phyloP scores from a whole-genome alignment of 2,113 vertebrate genomes.

The Ochotona princeps region DNA sequence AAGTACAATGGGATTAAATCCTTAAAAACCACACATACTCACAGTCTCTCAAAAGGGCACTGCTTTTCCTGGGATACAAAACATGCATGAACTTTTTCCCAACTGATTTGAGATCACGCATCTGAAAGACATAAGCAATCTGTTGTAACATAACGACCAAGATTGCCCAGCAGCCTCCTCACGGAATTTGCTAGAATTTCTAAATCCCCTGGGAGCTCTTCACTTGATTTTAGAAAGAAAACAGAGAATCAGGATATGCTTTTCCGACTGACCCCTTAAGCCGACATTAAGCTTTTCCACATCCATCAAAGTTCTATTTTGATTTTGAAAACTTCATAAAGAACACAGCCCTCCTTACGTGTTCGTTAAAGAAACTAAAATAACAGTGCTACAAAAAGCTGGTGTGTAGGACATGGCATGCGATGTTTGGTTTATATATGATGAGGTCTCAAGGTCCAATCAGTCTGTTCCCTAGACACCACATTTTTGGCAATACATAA shows the following conservation, averaged over 20 bases:
- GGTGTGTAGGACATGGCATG: background rate
- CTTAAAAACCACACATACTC: constrained; percentile 75
- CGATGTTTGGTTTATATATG: background rate
- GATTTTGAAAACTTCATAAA: constrained; percentile 40
- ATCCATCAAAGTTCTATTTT: constrained; percentile 20
- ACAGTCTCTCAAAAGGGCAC: constrained; percentile 95
- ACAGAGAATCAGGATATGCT: background rate
- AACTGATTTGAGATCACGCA: constrained; percentile 96
- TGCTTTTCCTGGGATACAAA: constrained; percentile 96
- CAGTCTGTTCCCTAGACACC: background rate
- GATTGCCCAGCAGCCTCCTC: background rate
- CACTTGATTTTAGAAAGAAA: constrained; percentile 35
- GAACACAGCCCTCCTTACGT: background rate
- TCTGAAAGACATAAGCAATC: constrained; percentile 84
- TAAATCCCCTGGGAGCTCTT: constrained; percentile 13
- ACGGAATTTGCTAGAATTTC: constrained; percentile 53
- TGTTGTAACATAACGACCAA: constrained; percentile 20
- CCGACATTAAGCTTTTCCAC: background rate
- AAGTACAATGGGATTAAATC: constrained; percentile 16
- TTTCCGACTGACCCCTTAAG: constrained; percentile 45
- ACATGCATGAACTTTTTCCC: constrained; percentile 98
- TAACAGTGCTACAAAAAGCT: constrained; percentile 15
- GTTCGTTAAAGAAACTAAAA: constrained; percentile 43
- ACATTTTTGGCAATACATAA: constrained; percentile 13
- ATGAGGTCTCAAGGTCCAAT: background rate